These are phyloP conservation scores for Amiota mariae DNA, from an alignment of 2,888 invertebrate species.

Conservation along the genomic window DNA sequence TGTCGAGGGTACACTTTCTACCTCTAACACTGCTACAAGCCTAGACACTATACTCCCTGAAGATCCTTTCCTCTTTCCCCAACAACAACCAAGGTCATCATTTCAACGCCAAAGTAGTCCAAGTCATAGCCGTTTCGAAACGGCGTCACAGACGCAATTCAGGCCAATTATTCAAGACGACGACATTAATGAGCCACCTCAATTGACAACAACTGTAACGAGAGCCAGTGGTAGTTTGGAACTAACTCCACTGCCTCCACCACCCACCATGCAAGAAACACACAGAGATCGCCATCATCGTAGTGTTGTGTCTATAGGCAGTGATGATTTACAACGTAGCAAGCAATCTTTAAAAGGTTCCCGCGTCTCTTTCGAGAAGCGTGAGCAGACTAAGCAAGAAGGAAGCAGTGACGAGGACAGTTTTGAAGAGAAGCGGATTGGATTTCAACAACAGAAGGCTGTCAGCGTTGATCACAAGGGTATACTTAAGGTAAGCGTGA, in stretches of 20 bases:
- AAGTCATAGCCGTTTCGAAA: constrained; percentile 44
- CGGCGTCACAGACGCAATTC: constrained; percentile 68
- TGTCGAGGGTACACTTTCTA: constrained; percentile 75
- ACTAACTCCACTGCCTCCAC: constrained; percentile 67
- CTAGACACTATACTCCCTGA: constrained; percentile 75
- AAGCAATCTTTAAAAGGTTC: constrained; percentile 72
- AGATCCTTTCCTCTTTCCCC: constrained; percentile 70
- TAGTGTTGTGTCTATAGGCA: constrained; percentile 56
- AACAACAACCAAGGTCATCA: constrained; percentile 53
- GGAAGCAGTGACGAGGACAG: constrained; percentile 73
- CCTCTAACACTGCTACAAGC: constrained; percentile 78
- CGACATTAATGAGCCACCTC: constrained; percentile 59
- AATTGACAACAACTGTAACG: constrained; percentile 49
- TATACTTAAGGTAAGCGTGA: constrained; percentile 66
- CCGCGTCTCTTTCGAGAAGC: constrained; percentile 71
- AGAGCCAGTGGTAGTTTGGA: constrained; percentile 60
- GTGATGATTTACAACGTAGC: constrained; percentile 66
- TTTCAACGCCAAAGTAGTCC: constrained; percentile 50
- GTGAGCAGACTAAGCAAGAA: constrained; percentile 39
- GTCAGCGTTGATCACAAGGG: constrained; percentile 74
- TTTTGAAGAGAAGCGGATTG: constrained; percentile 72
- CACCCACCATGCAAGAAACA: constrained; percentile 65
- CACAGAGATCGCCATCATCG: constrained; percentile 70
- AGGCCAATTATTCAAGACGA: constrained; percentile 61
- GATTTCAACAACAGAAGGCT: constrained; percentile 73